phyloP scores from a whole-genome alignment of 2,113 vertebrate genomes.

The Bambusicola thoracicus region DNA sequence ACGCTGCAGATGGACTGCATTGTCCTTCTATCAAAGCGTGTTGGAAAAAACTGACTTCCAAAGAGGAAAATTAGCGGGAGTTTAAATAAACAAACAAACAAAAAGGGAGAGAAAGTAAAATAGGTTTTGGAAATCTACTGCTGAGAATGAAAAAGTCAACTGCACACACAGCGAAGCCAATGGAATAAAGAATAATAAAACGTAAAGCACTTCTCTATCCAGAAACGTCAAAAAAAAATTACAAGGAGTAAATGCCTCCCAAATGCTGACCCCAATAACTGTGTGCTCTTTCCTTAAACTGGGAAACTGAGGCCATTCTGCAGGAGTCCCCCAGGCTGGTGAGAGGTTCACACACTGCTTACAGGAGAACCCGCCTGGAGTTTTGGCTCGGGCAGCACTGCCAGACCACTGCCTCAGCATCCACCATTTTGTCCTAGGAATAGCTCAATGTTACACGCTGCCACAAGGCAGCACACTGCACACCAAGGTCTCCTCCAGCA shows the following conservation, averaged over 20 bases:
- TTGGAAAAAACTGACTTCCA: slow-evolving; percentile 32
- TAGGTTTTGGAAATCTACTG: slow-evolving; percentile 20
- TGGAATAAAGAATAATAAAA: neutral
- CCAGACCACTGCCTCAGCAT: neutral
- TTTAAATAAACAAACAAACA: slow-evolving; percentile 25
- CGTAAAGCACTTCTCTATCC: neutral
- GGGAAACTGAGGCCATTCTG: neutral
- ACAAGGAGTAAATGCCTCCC: neutral
- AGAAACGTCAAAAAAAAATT: neutral
- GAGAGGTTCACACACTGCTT: neutral
- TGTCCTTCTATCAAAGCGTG: slow-evolving; percentile 28
- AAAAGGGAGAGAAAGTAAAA: slow-evolving; percentile 7
- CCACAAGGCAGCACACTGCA: neutral
- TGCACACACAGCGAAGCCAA: neutral
- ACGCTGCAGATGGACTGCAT: neutral
- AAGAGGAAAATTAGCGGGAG: neutral
- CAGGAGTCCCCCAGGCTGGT: fast-evolving
- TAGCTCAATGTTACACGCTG: neutral
- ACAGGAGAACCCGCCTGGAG: neutral
- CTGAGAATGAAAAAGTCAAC: neutral
- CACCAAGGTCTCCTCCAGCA: neutral
- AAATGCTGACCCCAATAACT: fast-evolving
- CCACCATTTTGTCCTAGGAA: neutral
- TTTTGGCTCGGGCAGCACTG: neutral
- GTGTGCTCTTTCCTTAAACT: neutral